Conservation (phyloP, 2,888 invertebrate genomes). For the Minunthozetes semirufus region DNA sequence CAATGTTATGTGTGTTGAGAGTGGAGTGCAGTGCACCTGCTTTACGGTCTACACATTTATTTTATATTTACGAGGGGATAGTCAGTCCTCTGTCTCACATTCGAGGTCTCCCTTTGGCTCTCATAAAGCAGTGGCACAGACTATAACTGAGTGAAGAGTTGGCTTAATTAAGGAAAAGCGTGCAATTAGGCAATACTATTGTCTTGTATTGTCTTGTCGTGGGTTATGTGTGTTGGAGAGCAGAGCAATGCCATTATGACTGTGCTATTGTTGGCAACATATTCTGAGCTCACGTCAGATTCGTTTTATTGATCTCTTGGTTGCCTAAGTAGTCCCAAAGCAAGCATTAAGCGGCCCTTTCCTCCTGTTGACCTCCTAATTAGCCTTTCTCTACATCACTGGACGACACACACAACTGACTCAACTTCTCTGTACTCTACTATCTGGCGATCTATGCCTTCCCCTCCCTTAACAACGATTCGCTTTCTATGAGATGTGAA, state of each 20-base stretch:
- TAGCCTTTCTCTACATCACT: slow-evolving; percentile 15
- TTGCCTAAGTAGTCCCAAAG: slow-evolving; percentile 28
- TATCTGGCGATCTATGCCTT: neutral
- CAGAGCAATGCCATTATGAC: slow-evolving; percentile 9
- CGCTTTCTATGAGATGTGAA: neutral
- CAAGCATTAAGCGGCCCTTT: slow-evolving; percentile 29
- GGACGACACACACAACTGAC: slow-evolving; percentile 1
- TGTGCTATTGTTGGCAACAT: neutral
- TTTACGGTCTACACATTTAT: slow-evolving; percentile 4
- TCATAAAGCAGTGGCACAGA: slow-evolving; percentile 7
- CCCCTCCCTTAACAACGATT: neutral
- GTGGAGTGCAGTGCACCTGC: slow-evolving; percentile 23
- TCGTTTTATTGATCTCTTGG: slow-evolving; percentile 28
- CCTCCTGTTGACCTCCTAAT: slow-evolving; percentile 30
- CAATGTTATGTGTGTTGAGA: slow-evolving; percentile 5
- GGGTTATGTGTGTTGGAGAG: neutral
- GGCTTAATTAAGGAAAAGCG: slow-evolving; percentile 23
- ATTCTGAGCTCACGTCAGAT: slow-evolving; percentile 26
- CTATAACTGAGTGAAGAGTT: slow-evolving; percentile 3
- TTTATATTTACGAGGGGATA: slow-evolving; percentile 4
- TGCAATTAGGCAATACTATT: slow-evolving; percentile 22
- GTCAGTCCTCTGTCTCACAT: neutral
- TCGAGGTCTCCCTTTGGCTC: slow-evolving; percentile 2
- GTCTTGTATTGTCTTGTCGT: neutral
- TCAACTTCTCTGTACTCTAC: neutral